These are phyloP conservation scores for Perognathus longimembris DNA, from an alignment of 2,113 vertebrate genomes.

Conservation along the genomic window DNA sequence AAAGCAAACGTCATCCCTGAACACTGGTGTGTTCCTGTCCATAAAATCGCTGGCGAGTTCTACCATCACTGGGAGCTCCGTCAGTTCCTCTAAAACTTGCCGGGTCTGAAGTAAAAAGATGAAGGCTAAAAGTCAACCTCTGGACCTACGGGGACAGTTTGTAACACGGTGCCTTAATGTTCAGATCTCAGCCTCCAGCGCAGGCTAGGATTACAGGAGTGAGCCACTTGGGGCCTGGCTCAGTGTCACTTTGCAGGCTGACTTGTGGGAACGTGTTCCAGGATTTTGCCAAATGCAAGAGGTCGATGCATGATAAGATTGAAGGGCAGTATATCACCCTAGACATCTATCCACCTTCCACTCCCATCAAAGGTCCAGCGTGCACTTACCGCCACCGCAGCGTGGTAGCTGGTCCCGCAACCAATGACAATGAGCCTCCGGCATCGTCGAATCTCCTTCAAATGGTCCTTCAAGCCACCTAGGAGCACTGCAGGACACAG, in stretches of 20 bases:
- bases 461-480: slow-evolving; percentile 95
- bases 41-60: slow-evolving; percentile 98
- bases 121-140: not conserved
- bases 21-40: slow-evolving; percentile 97
- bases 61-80: slow-evolving; percentile 98
- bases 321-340: not conserved
- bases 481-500: slow-evolving; percentile 90
- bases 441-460: slow-evolving; percentile 97
- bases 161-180: not conserved
- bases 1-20: slow-evolving; percentile 97
- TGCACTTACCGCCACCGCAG: slow-evolving; percentile 93
- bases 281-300: not conserved
- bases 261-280: not conserved
- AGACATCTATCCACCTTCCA: not conserved
- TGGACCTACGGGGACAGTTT: not conserved
- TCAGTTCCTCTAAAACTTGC: slow-evolving; percentile 96
- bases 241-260: not conserved
- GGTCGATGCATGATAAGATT: not conserved
- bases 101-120: slow-evolving; percentile 89
- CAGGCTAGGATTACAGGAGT: no score
- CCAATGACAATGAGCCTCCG: slow-evolving; percentile 95
- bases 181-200: no score
- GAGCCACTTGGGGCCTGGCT: no score
- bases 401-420: slow-evolving; percentile 97
- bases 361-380: rapidly evolving